Conservation (phyloP, 2,797 vertebrate species). For the Tragopan temminckii region DNA sequence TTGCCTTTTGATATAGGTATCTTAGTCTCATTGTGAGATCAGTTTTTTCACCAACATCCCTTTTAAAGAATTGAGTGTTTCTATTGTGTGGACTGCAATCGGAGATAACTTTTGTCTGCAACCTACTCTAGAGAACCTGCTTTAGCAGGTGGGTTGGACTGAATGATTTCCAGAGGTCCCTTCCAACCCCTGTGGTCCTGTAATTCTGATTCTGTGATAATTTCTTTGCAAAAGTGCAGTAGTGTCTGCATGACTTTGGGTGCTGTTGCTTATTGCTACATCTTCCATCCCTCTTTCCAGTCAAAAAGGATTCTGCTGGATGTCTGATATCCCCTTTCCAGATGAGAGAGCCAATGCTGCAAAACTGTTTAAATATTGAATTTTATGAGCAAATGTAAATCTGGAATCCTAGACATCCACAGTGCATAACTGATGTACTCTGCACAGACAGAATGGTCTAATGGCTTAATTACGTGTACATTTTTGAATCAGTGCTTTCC, state of each 20-base stretch:
- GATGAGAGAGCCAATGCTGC: neutral
- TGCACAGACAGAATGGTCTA: neutral
- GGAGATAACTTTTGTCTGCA: neutral
- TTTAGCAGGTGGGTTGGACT: neutral
- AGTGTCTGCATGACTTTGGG: neutral
- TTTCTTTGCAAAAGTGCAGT: neutral
- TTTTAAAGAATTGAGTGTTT: neutral
- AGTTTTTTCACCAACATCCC: neutral
- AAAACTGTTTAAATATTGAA: neutral
- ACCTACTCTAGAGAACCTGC: neutral
- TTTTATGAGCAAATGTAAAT: neutral
- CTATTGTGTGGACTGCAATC: neutral
- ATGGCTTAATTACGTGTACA: neutral
- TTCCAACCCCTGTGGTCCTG: no score
- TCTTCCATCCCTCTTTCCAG: neutral
- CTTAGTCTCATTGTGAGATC: neutral
- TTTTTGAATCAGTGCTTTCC: neutral
- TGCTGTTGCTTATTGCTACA: neutral
- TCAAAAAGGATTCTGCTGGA: neutral
- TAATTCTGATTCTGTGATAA: neutral
- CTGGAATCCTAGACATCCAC: neutral
- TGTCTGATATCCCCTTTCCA: neutral
- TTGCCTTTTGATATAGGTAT: neutral
- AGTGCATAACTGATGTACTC: neutral
- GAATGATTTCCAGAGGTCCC: neutral